Evolutionary conservation across 2,888 invertebrate species (phyloP), one percentile per base, ranked within the genome.

Genomic region (Siphlonurus alternatus): DNA sequence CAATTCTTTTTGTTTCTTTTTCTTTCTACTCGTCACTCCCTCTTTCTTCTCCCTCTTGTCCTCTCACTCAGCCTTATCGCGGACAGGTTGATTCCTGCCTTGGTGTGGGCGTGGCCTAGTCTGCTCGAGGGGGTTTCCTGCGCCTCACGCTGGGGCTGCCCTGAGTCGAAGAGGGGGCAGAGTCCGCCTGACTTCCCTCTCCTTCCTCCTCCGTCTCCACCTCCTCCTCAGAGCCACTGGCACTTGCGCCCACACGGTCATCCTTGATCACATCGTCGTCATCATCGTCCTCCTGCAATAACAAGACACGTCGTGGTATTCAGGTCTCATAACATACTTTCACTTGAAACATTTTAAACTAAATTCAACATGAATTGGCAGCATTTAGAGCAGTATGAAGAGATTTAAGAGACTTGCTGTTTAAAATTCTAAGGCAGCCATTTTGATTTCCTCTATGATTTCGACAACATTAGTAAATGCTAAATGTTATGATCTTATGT

Each of bases 71-170:
- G 38, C 38, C 38, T 38, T 38, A 38, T 38, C 38, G 38, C 38
- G 15, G 38, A 38, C 38, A 38, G 38, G 38, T 38, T 38, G 15
- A 38, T 5, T 38, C n/a, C 15, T 10, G 38, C 38, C 38, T 38
- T 5, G 38, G 38, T 38, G 38, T 5, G 7, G 15, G 5, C 38
- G 5, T 38, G 38, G 56, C n/a, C 71, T 80, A 87, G 74, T 87
- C 86, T 61, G 83, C 88, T 77, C 87, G 87, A 71, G 88, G 79
- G 62, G 87, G 79, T 74, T 86, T 84, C 67, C 89, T 84, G 75
- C 87, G 87, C 74, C 87, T 85, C 66, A 86, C 81, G 71, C 77
- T 78, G 3, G 80, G 78, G 74, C 83, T 82, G 70, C 53, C 60
- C 51, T 60, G 60, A 23, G 53, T 20, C 24, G 64, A 64, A 7